Evolutionary conservation across 2,797 vertebrate species (phyloP).

Genomic region (Borostomias antarcticus): DNA sequence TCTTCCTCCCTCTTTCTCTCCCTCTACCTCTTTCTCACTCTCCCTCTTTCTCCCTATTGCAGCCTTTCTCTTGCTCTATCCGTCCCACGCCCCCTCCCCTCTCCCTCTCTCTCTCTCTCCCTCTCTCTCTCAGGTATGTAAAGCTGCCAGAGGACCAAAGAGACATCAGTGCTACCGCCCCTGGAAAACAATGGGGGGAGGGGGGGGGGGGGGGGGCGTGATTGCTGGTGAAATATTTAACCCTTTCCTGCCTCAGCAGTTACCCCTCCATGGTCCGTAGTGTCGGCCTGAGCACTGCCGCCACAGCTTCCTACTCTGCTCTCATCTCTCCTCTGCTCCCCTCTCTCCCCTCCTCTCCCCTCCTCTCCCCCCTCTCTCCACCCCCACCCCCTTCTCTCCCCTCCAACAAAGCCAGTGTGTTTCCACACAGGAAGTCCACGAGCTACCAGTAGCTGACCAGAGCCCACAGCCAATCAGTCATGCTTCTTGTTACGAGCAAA

Average conservation of each 20-base stretch:
- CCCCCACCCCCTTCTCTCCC: conserved; percentile 29
- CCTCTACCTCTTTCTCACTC: background rate
- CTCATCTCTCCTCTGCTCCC: too few relatives aligned
- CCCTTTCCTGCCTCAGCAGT: conserved; percentile 55
- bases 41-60: conserved; percentile 43
- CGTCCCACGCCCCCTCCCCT: background rate
- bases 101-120: background rate
- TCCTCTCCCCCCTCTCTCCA: conserved; percentile 14
- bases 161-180: conserved; percentile 66
- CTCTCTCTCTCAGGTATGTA: conserved; percentile 38
- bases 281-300: background rate
- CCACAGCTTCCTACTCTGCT: too few relatives aligned
- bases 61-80: too few relatives aligned
- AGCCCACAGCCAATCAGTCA: conserved; percentile 25
- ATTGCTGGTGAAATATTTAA: conserved; percentile 69
- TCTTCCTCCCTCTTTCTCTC: conserved; percentile 31
- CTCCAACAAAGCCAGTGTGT: conserved; percentile 27
- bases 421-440: conserved; percentile 33
- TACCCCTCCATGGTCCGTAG: background rate
- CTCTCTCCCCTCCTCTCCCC: too few relatives aligned
- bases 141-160: conserved; percentile 61
- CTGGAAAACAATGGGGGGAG: conserved; percentile 65
- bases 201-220: conserved; percentile 38
- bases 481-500: conserved; percentile 33
- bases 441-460: too few relatives aligned